These are phyloP conservation scores for Hormiphora californensis DNA, from an alignment of 37 sponge, comb jelly and placozoan species.

Conservation along the genomic window DNA sequence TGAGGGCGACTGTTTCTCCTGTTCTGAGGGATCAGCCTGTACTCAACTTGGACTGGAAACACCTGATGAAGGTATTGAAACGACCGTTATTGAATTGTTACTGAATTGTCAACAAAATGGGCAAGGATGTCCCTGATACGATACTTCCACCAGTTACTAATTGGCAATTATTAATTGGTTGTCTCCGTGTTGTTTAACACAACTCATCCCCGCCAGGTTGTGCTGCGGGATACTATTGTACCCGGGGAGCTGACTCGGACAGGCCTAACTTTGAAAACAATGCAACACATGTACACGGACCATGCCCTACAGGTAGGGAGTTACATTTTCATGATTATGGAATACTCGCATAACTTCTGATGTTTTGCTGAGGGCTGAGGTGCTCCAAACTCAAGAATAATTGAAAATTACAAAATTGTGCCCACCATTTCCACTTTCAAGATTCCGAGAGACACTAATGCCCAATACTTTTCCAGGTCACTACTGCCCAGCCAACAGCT, in stretches of 20 bases:
- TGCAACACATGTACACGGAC: background rate
- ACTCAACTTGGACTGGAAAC: background rate
- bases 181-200: too few relatives aligned
- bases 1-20: constrained; percentile 45
- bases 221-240: constrained; percentile 37
- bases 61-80: constrained; percentile 48
- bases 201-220: background rate
- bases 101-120: too few relatives aligned
- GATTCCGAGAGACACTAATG: too few relatives aligned
- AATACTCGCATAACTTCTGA: constrained; percentile 39
- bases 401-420: too few relatives aligned
- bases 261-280: background rate
- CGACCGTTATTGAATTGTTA: too few relatives aligned
- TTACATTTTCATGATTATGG: too few relatives aligned
- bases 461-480: too few relatives aligned
- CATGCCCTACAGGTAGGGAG: background rate
- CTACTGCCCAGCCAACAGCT: constrained; percentile 51
- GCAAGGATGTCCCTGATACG: too few relatives aligned
- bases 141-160: too few relatives aligned
- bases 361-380: constrained; percentile 32
- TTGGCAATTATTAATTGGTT: too few relatives aligned
- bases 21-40: constrained; percentile 41
- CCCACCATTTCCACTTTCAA: too few relatives aligned
- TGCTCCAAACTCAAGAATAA: too few relatives aligned
- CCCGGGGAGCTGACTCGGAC: background rate